A percentile compares a stretch with the other conserved stretches of the same genome.
Conservation (phyloP, 1,140 invertebrate genomes). For the Pseudomyrmex cubaensis region DNA sequence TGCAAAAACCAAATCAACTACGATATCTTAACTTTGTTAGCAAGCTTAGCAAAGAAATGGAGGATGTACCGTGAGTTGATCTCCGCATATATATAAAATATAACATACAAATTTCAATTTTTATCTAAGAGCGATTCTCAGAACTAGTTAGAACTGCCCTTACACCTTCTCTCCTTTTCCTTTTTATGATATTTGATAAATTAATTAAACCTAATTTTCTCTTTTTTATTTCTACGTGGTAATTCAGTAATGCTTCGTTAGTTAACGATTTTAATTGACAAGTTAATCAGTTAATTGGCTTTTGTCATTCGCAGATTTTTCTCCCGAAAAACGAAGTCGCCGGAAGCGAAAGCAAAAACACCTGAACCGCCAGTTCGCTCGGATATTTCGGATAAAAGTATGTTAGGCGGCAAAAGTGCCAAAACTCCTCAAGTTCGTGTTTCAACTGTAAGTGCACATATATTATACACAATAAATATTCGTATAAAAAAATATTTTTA, state of each 20-base stretch:
- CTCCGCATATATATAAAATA: too few relatives aligned
- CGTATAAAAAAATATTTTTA: background rate
- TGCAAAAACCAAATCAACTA: constrained; percentile 23
- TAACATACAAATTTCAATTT: too few relatives aligned
- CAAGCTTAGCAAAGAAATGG: constrained; percentile 82
- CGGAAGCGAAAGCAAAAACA: constrained; percentile 88
- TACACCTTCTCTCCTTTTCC: too few relatives aligned
- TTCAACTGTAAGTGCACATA: constrained; percentile 80
- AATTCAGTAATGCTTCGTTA: background rate
- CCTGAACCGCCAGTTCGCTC: constrained; percentile 88
- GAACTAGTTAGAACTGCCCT: too few relatives aligned
- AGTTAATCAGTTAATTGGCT: background rate
- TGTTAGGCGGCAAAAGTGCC: constrained; percentile 49
- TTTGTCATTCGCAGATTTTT: constrained; percentile 88
- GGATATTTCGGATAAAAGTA: constrained; percentile 85
- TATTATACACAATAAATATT: background rate
- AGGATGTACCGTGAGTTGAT: constrained; percentile 80
- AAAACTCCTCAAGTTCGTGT: constrained; percentile 82
- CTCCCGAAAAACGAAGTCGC: constrained; percentile 90
- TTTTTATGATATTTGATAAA: background rate
- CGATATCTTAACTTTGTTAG: constrained; percentile 72
- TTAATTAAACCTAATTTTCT: background rate
- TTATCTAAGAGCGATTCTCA: too few relatives aligned
- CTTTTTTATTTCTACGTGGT: background rate
- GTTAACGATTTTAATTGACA: constrained; percentile 58